These are phyloP conservation scores for Nannospalax galili DNA, from an alignment of 2,113 vertebrate species.

Conservation along the genomic window DNA sequence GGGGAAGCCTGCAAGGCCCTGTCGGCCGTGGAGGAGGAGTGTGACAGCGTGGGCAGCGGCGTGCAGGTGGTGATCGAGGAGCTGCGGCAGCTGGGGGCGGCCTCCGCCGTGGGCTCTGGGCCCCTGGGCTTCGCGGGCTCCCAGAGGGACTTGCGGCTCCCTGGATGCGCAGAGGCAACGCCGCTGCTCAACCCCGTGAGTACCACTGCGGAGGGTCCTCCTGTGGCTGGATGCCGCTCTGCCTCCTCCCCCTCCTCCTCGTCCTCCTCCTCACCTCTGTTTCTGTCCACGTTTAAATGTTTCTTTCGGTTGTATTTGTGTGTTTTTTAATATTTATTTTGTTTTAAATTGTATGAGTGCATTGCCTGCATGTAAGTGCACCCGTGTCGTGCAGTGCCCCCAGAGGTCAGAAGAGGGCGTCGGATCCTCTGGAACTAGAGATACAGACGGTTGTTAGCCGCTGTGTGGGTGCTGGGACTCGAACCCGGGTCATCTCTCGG, in stretches of 20 bases:
- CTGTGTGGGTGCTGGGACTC: no score
- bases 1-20: constrained; percentile 62
- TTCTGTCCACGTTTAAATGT: not conserved
- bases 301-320: not conserved
- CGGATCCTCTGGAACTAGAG: no score
- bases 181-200: constrained; percentile 78
- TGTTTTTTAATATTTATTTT: no score
- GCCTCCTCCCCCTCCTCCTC: no score
- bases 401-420: no score
- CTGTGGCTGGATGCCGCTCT: not conserved
- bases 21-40: constrained; percentile 75
- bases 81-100: constrained; percentile 82
- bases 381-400: no score
- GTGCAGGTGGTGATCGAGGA: constrained; percentile 86
- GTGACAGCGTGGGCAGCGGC: constrained; percentile 80
- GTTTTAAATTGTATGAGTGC: no score
- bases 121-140: constrained; percentile 69
- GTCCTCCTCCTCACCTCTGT: not conserved
- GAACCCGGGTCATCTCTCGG: no score
- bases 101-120: constrained; percentile 63
- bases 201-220: not conserved
- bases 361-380: no score
- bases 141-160: constrained; percentile 70
- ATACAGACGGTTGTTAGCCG: no score
- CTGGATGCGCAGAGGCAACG: constrained; percentile 61